Evolutionary conservation across 2,888 invertebrate genomes (phyloP), one percentile per base, ranked within the genome.

Genomic region (Stratiomys singularior): DNA sequence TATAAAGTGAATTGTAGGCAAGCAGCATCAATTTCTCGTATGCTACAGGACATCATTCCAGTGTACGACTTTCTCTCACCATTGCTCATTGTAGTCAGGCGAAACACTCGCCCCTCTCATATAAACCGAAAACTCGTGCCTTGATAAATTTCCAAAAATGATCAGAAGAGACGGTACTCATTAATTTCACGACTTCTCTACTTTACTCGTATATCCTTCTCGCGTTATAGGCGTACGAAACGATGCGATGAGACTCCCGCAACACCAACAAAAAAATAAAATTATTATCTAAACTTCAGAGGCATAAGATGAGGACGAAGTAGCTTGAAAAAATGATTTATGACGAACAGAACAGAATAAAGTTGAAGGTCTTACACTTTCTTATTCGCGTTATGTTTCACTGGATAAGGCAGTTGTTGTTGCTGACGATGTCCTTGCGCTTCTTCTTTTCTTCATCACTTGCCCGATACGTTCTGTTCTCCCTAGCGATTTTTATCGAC

Each of bases 111-210:
- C 64, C n/a, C n/a, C n/a, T n/a, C n/a, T n/a, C n/a, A n/a, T n/a
- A 44, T 66, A 66, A 66, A 37, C 66, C 37, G 44, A 66, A 66
- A 66, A 37, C 37, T 72, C 52, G 44, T 44, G 52, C 47, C 74
- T 74, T 74, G 78, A 78, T 78, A 78, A 78, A 78, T 78, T 74
- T 74, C 66, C 18, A 69, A 25, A 78, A 74, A 78, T 78, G 78
- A 78, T 78, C 72, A 78, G 60, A 78, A 25, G 74, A 78, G 78
- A 78, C 74, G 74, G 74, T 30, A 37, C 64, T 74, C 78, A 78
- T 78, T 78, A 78, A 78, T 78, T 78, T 74, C 74, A 47, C 69
- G 69, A 69, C 69, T 69, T 69, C 27, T 69, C 18, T 46, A 25
- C 25, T 44, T 47, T 69, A n/a, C n/a, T n/a, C n/a, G n/a, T n/a